Base-by-base conservation (phyloP, 2,888 invertebrate species). In the Volucella bombylans region DNA sequence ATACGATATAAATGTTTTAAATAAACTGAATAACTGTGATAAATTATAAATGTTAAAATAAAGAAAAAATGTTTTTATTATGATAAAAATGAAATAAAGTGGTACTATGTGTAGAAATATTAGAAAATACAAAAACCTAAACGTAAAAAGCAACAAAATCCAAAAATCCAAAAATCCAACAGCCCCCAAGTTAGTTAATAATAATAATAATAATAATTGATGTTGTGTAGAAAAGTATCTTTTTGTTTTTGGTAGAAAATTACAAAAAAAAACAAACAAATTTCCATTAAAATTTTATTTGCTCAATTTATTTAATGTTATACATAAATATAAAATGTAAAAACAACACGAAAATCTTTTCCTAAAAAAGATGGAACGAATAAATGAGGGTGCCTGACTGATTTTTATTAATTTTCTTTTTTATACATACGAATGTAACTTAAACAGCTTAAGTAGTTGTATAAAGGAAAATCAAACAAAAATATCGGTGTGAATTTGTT, bases 21-120 rank as follows among this genome's bases (percentile, higher is more conserved):
- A 85, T 77, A 72, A 85, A 85, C 85, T 81, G 85, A 80, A 85
- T 85, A 85, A 81, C 85, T 85, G 85, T 85, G 85, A 85, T 85
- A 85, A 85, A 80, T 72, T 85, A 81, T 85, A 85, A 85, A 85
- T 85, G 85, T 85, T 85, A 81, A 78, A 43, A 23, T 55, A 50
- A 62, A 38, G 54, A 39, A 23, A 65, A 67, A 59, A 15, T 64
- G 81, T 85, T 85, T 85, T 85, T 81, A 81, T 85, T 77, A 72
- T 67, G 38, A 62, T 62, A 71, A 59, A 78, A 59, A 78, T 71
- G 74, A 79, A 80, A 80, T 76, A 76, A 72, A 61, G 80, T 76
- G 80, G 83, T 83, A 80, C 83, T 83, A 67, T 68, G 81, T 85
- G 81, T 85, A 81, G 76, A 68, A 54, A 62, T 71, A 43, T 52